These are phyloP conservation scores for Ylistrum balloti DNA, from an alignment of 1,140 invertebrate species.

Conservation along the genomic window DNA sequence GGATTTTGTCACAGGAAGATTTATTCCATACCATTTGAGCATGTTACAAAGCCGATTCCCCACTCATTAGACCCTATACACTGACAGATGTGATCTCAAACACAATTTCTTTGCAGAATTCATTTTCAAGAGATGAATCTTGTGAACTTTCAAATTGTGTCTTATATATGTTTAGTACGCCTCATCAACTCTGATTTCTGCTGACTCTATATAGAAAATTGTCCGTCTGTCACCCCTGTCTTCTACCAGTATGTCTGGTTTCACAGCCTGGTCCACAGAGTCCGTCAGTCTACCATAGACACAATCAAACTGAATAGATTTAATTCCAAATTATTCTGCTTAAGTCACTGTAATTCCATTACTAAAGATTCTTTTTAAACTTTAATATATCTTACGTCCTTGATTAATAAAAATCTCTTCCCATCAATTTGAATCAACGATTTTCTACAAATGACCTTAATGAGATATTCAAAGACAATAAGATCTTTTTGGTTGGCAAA, in stretches of 20 bases:
- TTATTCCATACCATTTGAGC: neutral
- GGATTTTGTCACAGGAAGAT: neutral
- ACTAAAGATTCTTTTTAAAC: neutral
- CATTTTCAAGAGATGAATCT: slow-evolving; percentile 2
- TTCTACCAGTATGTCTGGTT: neutral
- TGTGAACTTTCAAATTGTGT: slow-evolving; percentile 21
- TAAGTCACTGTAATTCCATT: neutral
- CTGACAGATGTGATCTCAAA: neutral
- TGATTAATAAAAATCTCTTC: too few relatives aligned
- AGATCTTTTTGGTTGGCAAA: too few relatives aligned
- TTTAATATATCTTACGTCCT: too few relatives aligned
- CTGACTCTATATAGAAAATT: neutral
- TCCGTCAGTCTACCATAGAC: too few relatives aligned
- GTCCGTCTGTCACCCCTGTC: neutral
- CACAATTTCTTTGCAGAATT: neutral
- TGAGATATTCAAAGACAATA: too few relatives aligned
- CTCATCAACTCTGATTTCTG: neutral
- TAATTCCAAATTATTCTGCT: slow-evolving; percentile 13
- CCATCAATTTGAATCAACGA: too few relatives aligned
- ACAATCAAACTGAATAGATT: neutral
- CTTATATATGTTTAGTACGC: neutral
- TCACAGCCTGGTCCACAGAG: neutral
- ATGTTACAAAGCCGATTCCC: neutral
- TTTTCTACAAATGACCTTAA: too few relatives aligned
- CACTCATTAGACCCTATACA: slow-evolving; percentile 7